Conservation (phyloP, 30 jellyfish, hydroid and myxozoan genomes). For the Aurelia sp. region DNA sequence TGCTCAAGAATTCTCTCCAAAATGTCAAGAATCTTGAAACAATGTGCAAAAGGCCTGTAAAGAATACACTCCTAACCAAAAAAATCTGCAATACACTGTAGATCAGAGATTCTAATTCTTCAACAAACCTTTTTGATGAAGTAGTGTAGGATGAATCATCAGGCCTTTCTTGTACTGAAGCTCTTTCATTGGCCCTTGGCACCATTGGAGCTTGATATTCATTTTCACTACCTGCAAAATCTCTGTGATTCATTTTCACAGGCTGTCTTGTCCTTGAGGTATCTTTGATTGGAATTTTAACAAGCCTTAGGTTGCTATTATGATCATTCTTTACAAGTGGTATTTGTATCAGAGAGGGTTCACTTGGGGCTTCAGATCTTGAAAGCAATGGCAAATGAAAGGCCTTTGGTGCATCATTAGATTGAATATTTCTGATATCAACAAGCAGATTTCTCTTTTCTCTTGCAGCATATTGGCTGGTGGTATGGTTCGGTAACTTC, state of each 20-base stretch:
- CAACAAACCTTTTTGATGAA: background rate
- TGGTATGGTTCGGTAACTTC: background rate
- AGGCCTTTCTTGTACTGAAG: background rate
- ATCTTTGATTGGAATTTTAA: slow-evolving; percentile 1
- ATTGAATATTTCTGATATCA: background rate
- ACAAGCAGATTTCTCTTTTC: background rate
- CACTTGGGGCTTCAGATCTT: background rate
- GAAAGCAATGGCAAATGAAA: background rate
- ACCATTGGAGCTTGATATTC: background rate
- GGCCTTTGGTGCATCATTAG: background rate
- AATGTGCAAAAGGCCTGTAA: too few species aligned
- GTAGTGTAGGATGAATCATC: background rate
- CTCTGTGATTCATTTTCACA: background rate
- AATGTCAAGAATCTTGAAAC: too few species aligned
- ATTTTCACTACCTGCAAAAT: background rate
- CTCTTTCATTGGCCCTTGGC: background rate
- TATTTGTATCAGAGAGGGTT: background rate
- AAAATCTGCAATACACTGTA: too few species aligned
- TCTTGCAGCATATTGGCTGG: background rate
- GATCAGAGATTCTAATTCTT: too few species aligned
- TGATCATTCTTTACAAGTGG: slow-evolving; percentile 15
- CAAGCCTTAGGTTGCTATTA: background rate
- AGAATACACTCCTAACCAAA: too few species aligned
- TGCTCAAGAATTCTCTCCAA: too few species aligned
- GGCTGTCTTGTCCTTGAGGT: background rate